Base-by-base conservation (phyloP, 1,140 invertebrate species). In the Drosophila albomicans region DNA sequence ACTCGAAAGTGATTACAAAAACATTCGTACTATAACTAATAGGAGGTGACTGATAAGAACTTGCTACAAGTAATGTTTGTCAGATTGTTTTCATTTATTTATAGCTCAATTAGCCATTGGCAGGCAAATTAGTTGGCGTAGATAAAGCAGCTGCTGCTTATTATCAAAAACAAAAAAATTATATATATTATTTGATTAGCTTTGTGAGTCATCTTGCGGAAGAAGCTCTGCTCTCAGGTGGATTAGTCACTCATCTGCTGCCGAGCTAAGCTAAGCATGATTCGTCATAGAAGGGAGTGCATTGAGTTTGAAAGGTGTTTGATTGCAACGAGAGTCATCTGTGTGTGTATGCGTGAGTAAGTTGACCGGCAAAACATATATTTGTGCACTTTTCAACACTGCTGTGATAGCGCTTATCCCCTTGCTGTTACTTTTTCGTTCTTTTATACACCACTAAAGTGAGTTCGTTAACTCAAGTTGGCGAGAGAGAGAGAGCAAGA, bases 101-200 rank as follows among this genome's bases (percentile, higher is more conserved):
- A 72, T 79, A 69, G 64, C 46, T 57, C 77, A 78, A 85, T 78
- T 84, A 70, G 81, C n/a, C 38, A 43, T 35, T 65, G 57, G 52
- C 61, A 67, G 64, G 71, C 74, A 73, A 71, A 77, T 79, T 77
- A 56, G 58, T 73, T 73, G 49, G 32, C 32, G 46, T 5, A 32
- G 46, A 51, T 51, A 61, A 65, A 45, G 63, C 38, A 54, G 41
- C 13, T 62, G 41, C n/a, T 64, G 51, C 38, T 51, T 15, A 61
- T 61, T 68, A 69, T 62, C 32, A 62, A 20, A 32, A 48, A 16
- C 28, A 45, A 51, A 69, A 63, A 48, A 48, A 13, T 5, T 5
- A 56, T 46, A 43, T 43, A 43, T 13, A 63, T 32, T 11, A 15
- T 64, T 75, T 16, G 43, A 57, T 69, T 62, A 43, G n/a, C 15